Conservation (phyloP, 2,888 invertebrate species). For the Cantharis nigra region DNA sequence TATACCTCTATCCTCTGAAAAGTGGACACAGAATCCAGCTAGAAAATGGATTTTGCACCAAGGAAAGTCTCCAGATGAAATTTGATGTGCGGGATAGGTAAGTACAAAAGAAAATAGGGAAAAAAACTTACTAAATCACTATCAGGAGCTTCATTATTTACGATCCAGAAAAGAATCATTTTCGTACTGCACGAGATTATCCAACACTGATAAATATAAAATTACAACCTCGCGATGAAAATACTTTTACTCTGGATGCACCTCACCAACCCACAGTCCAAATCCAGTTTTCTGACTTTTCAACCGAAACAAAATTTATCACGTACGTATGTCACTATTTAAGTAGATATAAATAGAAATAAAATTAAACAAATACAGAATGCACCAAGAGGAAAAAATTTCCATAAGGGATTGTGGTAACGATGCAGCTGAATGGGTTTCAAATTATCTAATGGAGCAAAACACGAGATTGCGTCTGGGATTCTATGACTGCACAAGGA, state of each 20-base stretch:
- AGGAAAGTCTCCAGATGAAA: constrained; percentile 25
- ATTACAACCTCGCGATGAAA: constrained; percentile 50
- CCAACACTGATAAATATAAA: constrained; percentile 57
- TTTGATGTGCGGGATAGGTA: constrained; percentile 47
- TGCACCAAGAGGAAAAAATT: constrained; percentile 9
- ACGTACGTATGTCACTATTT: not conserved
- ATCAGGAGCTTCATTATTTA: constrained; percentile 46
- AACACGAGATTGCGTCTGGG: constrained; percentile 48
- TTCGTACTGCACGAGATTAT: constrained; percentile 54
- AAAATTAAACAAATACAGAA: not conserved
- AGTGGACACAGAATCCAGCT: constrained; percentile 51
- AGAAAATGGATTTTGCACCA: constrained; percentile 42
- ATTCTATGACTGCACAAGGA: constrained; percentile 45
- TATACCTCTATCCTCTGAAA: constrained; percentile 52
- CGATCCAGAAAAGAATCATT: constrained; percentile 51
- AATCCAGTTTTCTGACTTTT: constrained; percentile 51
- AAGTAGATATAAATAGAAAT: not conserved
- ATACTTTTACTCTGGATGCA: constrained; percentile 55
- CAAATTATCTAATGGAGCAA: constrained; percentile 52
- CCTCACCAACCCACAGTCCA: constrained; percentile 55
- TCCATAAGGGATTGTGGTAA: constrained; percentile 64
- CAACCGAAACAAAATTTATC: constrained; percentile 32
- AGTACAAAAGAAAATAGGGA: not conserved
- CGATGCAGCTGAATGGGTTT: constrained; percentile 65
- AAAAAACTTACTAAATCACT: not conserved